These are phyloP conservation scores for Mohoua ochrocephala DNA, from an alignment of 2,113 vertebrate species.

Conservation along the genomic window DNA sequence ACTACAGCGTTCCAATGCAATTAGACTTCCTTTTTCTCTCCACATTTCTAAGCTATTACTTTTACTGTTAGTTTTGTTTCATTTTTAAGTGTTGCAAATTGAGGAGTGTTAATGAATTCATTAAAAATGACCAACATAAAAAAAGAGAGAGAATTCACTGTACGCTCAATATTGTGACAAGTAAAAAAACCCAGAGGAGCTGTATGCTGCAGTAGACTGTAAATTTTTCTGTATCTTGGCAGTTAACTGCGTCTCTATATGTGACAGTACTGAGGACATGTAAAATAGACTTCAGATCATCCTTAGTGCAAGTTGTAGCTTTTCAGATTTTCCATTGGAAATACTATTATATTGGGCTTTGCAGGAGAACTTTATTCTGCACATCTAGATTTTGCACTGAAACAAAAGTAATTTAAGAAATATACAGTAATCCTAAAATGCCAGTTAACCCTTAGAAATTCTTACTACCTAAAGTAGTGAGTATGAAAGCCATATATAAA, in stretches of 20 bases:
- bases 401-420: neutral
- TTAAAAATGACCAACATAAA: neutral
- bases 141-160: neutral
- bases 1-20: neutral
- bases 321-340: neutral
- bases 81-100: neutral
- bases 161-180: neutral
- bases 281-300: neutral
- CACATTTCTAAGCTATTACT: neutral
- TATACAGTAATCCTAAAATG: neutral
- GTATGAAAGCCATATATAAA: neutral
- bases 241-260: neutral
- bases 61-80: neutral
- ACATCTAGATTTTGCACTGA: neutral
- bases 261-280: neutral
- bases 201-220: neutral
- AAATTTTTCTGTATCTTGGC: neutral
- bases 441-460: neutral
- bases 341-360: neutral
- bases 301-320: neutral
- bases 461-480: neutral
- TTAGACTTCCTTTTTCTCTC: neutral
- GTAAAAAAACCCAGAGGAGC: neutral
- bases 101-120: neutral
- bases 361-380: neutral